phyloP scores from a whole-genome alignment of 1,140 invertebrate genomes.

The Achroia grisella region DNA sequence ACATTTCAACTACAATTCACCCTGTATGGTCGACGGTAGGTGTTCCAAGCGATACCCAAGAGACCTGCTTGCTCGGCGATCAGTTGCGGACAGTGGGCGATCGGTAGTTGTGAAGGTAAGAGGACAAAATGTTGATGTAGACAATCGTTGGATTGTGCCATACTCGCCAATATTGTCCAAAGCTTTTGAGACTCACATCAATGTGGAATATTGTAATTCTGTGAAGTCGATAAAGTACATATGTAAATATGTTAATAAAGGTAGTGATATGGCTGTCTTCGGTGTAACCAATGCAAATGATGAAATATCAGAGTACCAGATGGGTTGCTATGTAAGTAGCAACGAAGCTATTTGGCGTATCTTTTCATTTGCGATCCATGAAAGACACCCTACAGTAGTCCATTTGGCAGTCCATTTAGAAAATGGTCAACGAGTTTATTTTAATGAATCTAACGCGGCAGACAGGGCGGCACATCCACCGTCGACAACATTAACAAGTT shows the following conservation, averaged over 20 bases:
- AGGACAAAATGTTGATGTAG: slow-evolving; percentile 15
- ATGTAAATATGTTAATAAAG: slow-evolving; percentile 57
- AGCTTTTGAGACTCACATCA: slow-evolving; percentile 14
- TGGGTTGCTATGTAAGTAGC: slow-evolving; percentile 11
- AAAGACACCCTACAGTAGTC: slow-evolving; percentile 18
- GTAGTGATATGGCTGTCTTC: slow-evolving; percentile 50
- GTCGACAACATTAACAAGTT: slow-evolving; percentile 32
- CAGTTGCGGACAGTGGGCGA: slow-evolving; percentile 15
- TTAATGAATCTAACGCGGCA: slow-evolving; percentile 22
- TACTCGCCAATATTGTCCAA: slow-evolving; percentile 18
- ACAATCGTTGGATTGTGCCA: slow-evolving; percentile 1
- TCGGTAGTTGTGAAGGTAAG: slow-evolving; percentile 13
- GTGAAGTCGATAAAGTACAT: not conserved
- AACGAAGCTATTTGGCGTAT: slow-evolving; percentile 22
- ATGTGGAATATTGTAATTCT: slow-evolving; percentile 2
- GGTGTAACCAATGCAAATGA: slow-evolving; percentile 24
- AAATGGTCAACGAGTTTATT: slow-evolving; percentile 24
- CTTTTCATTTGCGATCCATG: slow-evolving; percentile 19
- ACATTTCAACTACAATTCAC: slow-evolving; percentile 50
- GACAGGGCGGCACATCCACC: slow-evolving; percentile 28
- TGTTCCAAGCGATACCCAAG: slow-evolving; percentile 53
- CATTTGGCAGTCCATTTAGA: slow-evolving; percentile 20
- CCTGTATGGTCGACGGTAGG: slow-evolving; percentile 66
- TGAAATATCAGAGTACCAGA: slow-evolving; percentile 4
- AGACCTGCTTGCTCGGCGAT: slow-evolving; percentile 17